Conservation (phyloP, 2,113 vertebrate genomes). For the Paramisgurnus dabryanus region DNA sequence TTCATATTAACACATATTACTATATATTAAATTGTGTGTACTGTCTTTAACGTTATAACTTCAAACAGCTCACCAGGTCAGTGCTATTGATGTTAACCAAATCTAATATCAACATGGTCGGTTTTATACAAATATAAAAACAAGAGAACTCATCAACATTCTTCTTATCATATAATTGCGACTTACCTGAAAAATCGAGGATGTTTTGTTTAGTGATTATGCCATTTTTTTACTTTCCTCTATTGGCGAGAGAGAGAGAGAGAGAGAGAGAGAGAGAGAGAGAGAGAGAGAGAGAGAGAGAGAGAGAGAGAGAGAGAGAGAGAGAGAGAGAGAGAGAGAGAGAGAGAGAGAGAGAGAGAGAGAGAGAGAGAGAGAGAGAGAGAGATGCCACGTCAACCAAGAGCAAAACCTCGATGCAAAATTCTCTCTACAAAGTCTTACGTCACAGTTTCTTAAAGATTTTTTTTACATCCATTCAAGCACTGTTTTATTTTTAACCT, state of each 20-base stretch:
- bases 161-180: background rate
- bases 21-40: background rate
- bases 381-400: slow-evolving; percentile 77
- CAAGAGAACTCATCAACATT: too few relatives aligned
- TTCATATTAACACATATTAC: background rate
- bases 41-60: background rate
- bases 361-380: slow-evolving; percentile 37
- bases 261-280: slow-evolving; percentile 48
- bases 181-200: slow-evolving; percentile 23
- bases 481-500: too few relatives aligned
- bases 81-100: slow-evolving; percentile 18
- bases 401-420: background rate
- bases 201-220: background rate
- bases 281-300: slow-evolving; percentile 48
- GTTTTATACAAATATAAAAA: background rate
- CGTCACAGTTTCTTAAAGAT: too few relatives aligned
- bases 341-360: slow-evolving; percentile 48
- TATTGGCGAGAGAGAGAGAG: slow-evolving; percentile 36
- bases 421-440: too few relatives aligned
- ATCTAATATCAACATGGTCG: background rate
- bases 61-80: background rate
- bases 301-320: slow-evolving; percentile 48
- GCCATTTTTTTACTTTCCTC: slow-evolving; percentile 49
- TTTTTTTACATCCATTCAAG: too few relatives aligned
- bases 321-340: slow-evolving; percentile 41